Conservation (phyloP, 1,140 invertebrate genomes). For the Drosophila baimaii region DNA sequence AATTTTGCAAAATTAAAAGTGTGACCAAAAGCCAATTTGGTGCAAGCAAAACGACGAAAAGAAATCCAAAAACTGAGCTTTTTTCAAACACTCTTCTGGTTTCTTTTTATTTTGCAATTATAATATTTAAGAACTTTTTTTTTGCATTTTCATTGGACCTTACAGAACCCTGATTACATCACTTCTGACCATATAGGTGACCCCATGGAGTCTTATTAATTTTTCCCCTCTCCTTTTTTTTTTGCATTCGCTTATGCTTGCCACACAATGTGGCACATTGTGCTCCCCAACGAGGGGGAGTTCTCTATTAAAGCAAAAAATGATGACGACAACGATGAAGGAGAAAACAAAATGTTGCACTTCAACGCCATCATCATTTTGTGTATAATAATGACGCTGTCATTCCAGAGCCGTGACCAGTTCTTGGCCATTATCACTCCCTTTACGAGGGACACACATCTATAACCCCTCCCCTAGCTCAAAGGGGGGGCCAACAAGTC, state of each 20-base stretch:
- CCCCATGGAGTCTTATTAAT: conserved; percentile 7
- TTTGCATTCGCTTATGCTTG: conserved; percentile 5
- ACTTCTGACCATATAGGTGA: not conserved
- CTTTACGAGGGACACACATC: not conserved
- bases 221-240: not conserved
- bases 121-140: too few species aligned
- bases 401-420: conserved; percentile 9
- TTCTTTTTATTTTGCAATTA: too few species aligned
- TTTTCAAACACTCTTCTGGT: too few species aligned
- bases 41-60: too few species aligned
- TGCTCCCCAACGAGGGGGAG: not conserved
- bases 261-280: conserved; percentile 21
- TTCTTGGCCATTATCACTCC: conserved; percentile 8
- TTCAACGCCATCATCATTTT: not conserved
- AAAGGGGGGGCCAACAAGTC: conserved; percentile 5
- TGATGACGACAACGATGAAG: not conserved
- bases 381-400: conserved; percentile 20
- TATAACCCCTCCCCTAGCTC: not conserved
- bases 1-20: too few species aligned
- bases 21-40: too few species aligned
- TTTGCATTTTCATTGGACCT: not conserved
- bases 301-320: conserved; percentile 1
- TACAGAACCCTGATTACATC: not conserved
- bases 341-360: conserved; percentile 16
- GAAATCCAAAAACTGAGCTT: too few species aligned